Evolutionary conservation across 2,888 invertebrate species (phyloP), one percentile per base, ranked within the genome.

Genomic region (Gastrophysa polygoni): DNA sequence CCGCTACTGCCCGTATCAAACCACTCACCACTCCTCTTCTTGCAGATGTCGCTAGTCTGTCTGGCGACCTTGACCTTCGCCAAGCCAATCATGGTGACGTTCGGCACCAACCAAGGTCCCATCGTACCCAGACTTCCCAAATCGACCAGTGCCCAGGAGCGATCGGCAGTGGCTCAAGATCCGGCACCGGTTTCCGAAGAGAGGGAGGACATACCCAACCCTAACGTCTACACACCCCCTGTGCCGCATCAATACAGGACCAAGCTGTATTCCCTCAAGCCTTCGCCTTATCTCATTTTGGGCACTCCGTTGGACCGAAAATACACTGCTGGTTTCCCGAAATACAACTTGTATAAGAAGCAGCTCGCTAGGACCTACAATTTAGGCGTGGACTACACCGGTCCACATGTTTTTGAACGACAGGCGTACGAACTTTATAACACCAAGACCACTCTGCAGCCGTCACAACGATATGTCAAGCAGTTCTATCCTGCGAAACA

Each of bases 91-190:
- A 80, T 80, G 80, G 81, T 82, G 24, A 74, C 78, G 34, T 82
- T 79, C 66, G 82, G 82, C 32, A 81, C 81, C 2, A 81, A 78
- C 28, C 74, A 77, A 71, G 81, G 80, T n/a, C 80, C 81, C 29
- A 81, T 82, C 46, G 66, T 78, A 16, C 80, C 80, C 6, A 65
- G 67, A 43, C 59, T 58, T 34, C 60, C 68, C n/a, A 67, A 69
- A 52, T 56, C 67, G 17, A 51, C 59, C 16, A 46, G 57, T 11
- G 29, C 61, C n/a, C 69, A 73, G 58, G 66, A 69, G 32, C 63
- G 68, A 59, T 71, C 65, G 3, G 56, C 68, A 10, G 70, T 66
- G 4, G 57, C 64, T 5, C 64, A 71, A 49, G 70, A 64, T 59
- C 80, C 81, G 14, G 81, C 81, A 0, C 81, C 81, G 5, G 80